A percentile compares a stretch with the other conserved stretches of the same genome.
Conservation (phyloP, 2,888 invertebrate genomes). For the Xylota segnis region DNA sequence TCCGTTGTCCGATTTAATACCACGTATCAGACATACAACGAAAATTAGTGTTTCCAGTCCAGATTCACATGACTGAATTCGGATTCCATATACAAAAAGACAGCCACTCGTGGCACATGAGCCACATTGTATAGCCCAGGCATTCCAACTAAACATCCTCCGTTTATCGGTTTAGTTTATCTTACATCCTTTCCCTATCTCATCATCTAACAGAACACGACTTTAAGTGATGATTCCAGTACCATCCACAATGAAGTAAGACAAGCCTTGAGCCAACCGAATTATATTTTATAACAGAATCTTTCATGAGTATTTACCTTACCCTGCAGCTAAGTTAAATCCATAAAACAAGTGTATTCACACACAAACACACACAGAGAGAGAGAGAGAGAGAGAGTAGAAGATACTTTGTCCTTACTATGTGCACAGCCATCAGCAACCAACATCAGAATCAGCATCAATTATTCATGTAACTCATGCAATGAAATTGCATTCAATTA, state of each 20-base stretch:
- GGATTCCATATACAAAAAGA: too few species aligned
- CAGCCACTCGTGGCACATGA: too few species aligned
- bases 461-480: conserved; percentile 66
- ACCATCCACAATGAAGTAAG: neutral
- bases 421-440: conserved; percentile 1
- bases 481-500: conserved; percentile 74
- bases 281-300: conserved; percentile 9
- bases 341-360: neutral
- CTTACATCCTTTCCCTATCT: neutral
- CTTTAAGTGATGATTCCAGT: neutral
- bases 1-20: too few species aligned
- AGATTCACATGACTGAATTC: too few species aligned
- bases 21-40: too few species aligned
- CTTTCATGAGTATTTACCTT: conserved; percentile 6
- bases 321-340: neutral
- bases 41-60: too few species aligned
- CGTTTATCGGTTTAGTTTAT: neutral
- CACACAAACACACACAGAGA: neutral
- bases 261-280: conserved; percentile 4
- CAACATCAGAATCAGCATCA: conserved; percentile 63
- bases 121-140: too few species aligned
- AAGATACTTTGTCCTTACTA: neutral
- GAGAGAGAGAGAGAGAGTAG: too few species aligned
- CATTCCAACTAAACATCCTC: neutral
- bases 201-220: neutral